Base-by-base conservation (phyloP, 2,888 invertebrate species). In the Leucania comma region DNA sequence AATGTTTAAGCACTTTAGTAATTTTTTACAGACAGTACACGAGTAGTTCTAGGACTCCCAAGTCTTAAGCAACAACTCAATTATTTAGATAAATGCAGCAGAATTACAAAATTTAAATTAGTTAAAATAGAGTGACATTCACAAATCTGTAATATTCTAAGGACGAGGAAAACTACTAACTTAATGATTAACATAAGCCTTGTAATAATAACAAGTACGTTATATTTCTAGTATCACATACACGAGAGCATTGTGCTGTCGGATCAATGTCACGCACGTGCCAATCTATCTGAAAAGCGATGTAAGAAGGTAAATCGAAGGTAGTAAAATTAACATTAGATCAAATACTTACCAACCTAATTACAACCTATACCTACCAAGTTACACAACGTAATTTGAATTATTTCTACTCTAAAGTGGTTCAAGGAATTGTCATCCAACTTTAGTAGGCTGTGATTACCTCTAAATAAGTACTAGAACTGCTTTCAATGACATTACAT, bases 261-360 rank as follows among this genome's bases (percentile, higher is more conserved):
- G 82, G 81, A 86, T 91, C 90, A 92, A 92, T 92, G 92, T 90
- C 92, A 90, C 86, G 89, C 92, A 92, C 91, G 91, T 92, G 92
- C 89, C 88, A 82, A 87, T 86, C 84, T 82, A 88, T 86, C 85
- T 82, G 80, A 77, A 83, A 81, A 77, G 81, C 82, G 67, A 78
- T 78, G 70, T 72, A 72, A 72, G 68, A 17, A 42, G 17, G 42
- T 75, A 78, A 68, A 75, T 72, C 85, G 83, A 77, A 79, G 85
- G 81, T 76, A 72, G 78, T 70, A 83, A 87, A 81, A 82, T 82
- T 76, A 83, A 80, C 75, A 78, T 82, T 77, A 78, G 76, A 78
- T 73, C 78, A 73, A 80, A 78, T 82, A 82, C 76, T 80, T 82
- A 79, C 72, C 73, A 71, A 78, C 70, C 26, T 65, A 80, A 74